phyloP scores from a whole-genome alignment of 2,888 invertebrate species.

The Heliothis peltigera region DNA sequence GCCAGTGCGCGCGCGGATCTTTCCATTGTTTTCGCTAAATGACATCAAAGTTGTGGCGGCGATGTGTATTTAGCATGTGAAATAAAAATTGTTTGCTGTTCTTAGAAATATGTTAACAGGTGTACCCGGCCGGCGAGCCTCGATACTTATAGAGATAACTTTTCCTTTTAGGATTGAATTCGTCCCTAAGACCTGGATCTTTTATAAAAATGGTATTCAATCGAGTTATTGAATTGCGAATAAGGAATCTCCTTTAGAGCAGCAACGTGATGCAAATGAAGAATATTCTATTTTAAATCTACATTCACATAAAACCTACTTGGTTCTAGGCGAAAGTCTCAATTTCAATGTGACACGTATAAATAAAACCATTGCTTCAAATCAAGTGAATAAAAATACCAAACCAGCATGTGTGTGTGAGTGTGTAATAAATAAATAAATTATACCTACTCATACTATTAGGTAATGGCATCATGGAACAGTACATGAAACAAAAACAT shows the following conservation, averaged over 20 bases:
- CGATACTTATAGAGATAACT: slow-evolving; percentile 33
- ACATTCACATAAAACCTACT: slow-evolving; percentile 60
- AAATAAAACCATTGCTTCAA: slow-evolving; percentile 41
- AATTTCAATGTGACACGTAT: slow-evolving; percentile 62
- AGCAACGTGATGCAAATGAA: slow-evolving; percentile 66
- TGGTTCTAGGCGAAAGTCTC: slow-evolving; percentile 34
- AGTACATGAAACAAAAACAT: slow-evolving; percentile 88
- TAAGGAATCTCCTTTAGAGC: slow-evolving; percentile 64
- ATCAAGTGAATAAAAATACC: slow-evolving; percentile 26
- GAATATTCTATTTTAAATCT: slow-evolving; percentile 66
- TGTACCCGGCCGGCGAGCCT: slow-evolving; percentile 61
- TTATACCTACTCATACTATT: slow-evolving; percentile 87
- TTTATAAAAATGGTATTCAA: slow-evolving; percentile 27
- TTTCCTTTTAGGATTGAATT: slow-evolving; percentile 44
- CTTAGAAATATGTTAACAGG: slow-evolving; percentile 79
- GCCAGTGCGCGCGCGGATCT: slow-evolving; percentile 79
- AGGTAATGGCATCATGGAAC: slow-evolving; percentile 79
- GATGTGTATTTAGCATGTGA: slow-evolving; percentile 84
- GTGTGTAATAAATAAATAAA: slow-evolving; percentile 60
- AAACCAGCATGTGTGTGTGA: slow-evolving; percentile 38
- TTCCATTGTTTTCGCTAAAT: slow-evolving; percentile 90
- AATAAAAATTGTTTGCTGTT: slow-evolving; percentile 80
- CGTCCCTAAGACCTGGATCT: slow-evolving; percentile 12
- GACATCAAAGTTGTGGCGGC: slow-evolving; percentile 88
- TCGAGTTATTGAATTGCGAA: slow-evolving; percentile 55